Evolutionary conservation across 2,797 vertebrate genomes (phyloP), one percentile per base, ranked within the genome.

Genomic region (Salmo trutta): DNA sequence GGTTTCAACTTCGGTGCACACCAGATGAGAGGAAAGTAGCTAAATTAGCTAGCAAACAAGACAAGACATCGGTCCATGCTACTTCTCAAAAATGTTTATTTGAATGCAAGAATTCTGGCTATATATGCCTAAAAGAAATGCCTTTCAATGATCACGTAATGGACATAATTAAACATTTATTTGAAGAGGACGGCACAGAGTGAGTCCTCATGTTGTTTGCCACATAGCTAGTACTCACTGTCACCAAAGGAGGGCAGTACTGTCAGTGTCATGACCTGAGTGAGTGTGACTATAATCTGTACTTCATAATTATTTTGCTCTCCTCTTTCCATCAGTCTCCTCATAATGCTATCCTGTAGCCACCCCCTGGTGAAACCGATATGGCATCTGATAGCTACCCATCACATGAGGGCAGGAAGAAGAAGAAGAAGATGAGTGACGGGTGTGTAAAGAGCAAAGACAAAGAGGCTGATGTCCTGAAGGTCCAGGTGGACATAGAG

Each of bases 311-410:
- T 47, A 12, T 47, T 47, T 21, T 67, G 66, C 59, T 41, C 51
- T 64, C 3, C 33, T 51, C 72, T 59, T 51, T 19, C 52, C 19
- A 10, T 59, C 15, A 54, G 74, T 24, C 21, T 59, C 16, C 54
- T 29, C 52, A 73, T 69, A 51, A 73, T 64, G 36, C 24, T 7
- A 2, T 56, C 66, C 24, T 80, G 75, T 79, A 59, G 75, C 47
- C 5, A 41, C 31, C 24, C 65, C 19, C 76, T 79, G 74, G 47
- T 71, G 75, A 31, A 19, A 66, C 71, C 66, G 71, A 36, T 79
- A 93, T 94, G 93, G 90, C 86, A 0, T 91, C 92, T 74, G 84
- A 83, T 75, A 79, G 24, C 0, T 84, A 81, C 64, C 74, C 75
- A 59, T 65, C 82, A 69, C 83, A 75, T 71, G 79, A 88, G 74